phyloP scores from a whole-genome alignment of 2,888 invertebrate genomes.

The Sepiola atlantica region DNA sequence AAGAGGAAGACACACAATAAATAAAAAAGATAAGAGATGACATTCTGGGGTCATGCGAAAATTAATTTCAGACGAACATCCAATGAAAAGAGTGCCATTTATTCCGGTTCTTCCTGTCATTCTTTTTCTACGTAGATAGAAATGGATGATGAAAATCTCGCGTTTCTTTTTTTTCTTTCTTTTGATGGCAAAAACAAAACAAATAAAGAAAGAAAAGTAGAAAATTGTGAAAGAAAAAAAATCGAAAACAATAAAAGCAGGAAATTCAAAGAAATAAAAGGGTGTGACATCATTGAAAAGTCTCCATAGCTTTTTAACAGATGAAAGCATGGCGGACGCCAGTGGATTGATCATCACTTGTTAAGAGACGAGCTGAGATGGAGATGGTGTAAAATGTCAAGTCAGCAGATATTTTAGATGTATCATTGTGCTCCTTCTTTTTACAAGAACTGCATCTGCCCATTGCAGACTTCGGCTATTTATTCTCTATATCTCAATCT shows the following conservation, averaged over 20 bases:
- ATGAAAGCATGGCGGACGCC: neutral
- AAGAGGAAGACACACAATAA: neutral
- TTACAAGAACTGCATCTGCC: neutral
- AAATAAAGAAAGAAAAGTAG: neutral
- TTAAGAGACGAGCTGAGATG: neutral
- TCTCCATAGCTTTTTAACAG: constrained; percentile 14
- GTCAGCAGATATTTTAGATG: constrained; percentile 8
- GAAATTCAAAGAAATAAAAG: neutral
- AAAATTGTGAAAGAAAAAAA: neutral
- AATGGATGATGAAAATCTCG: neutral
- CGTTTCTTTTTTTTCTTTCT: too few species aligned
- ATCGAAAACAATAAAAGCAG: too few species aligned
- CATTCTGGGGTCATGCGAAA: neutral
- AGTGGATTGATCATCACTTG: neutral
- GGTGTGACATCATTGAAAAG: neutral
- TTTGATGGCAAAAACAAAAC: neutral
- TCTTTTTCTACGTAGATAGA: neutral
- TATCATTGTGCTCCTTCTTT: neutral
- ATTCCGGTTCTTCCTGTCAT: neutral
- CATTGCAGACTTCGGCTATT: neutral
- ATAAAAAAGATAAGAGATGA: neutral
- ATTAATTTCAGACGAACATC: neutral
- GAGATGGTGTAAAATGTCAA: neutral
- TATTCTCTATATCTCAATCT: neutral
- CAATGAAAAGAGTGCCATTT: neutral